Base-by-base conservation (phyloP, 2,888 invertebrate genomes). In the Chymomyza fuscimana region DNA sequence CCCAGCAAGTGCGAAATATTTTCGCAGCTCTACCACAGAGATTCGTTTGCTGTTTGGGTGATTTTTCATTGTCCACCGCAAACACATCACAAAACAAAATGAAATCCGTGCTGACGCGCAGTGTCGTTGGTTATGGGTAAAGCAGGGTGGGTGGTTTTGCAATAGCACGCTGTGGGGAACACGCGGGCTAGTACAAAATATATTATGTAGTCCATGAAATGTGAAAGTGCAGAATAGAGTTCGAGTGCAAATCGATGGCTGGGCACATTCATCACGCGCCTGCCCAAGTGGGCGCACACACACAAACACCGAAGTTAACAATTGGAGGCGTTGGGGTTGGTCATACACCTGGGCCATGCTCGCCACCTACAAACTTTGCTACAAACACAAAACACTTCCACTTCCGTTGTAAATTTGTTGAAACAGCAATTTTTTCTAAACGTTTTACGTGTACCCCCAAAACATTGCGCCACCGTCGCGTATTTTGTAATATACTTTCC, bases 361-460 rank as follows among this genome's bases (percentile, higher is more conserved):
- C 51, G 46, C 22, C n/a, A 5, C 15, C 40, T 40, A 56, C 36
- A 32, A 32, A 32, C 32, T 32, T 65, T 40, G 66, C 58, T 40
- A 46, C 69, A 74, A 74, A 74, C 67, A 60, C 36, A 66, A 80
- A 78, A 80, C 85, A 85, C 81, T 82, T 82, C 74, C 78, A 80
- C 85, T 81, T 86, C 85, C 86, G 87, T 81, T 85, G 87, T 80
- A 86, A 87, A 87, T 87, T 87, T 87, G 86, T 85, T 83, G 86
- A 87, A 87, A 82, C 86, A 86, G 84, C 80, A 76, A 86, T 87
- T 86, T 65, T 77, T 71, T 59, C 76, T 76, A 74, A 80, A 82
- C 72, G 80, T 73, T 82, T 79, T 74, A 79, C 77, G 67, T 76
- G 54, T 71, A 54, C 15, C n/a, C 15, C n/a, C 19, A 12, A 50